Evolutionary conservation across 2,113 vertebrate species (phyloP).

Genomic region (Urocitellus parryii): DNA sequence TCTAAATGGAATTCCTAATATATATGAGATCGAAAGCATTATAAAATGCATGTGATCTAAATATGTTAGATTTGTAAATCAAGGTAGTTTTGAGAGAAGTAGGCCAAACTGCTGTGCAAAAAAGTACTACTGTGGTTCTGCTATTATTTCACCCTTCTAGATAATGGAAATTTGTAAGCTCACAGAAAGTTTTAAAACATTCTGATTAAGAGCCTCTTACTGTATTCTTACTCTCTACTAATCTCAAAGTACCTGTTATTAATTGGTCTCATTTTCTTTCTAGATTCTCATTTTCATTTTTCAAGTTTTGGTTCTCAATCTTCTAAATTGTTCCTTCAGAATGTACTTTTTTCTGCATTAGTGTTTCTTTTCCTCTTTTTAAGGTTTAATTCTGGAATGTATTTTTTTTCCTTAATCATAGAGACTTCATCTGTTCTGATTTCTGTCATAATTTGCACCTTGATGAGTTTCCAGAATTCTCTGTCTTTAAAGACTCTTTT

Average conservation of each 20-base stretch:
- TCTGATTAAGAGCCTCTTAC: neutral
- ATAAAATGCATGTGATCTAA: neutral
- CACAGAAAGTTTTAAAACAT: neutral
- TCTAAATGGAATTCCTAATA: conserved; percentile 37
- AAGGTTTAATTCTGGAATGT: neutral
- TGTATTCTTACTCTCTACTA: neutral
- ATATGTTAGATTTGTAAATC: conserved; percentile 2
- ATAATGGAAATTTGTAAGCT: neutral
- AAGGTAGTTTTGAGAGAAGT: conserved; percentile 45
- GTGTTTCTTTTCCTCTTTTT: neutral
- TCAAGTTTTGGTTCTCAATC: neutral
- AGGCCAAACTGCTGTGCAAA: neutral
- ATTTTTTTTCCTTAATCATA: neutral
- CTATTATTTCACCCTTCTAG: neutral
- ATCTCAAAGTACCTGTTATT: neutral
- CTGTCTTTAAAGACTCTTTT: neutral
- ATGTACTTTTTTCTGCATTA: neutral
- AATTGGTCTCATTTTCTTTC: neutral
- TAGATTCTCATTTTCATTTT: conserved; percentile 17
- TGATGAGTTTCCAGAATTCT: conserved; percentile 74
- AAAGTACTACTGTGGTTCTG: neutral
- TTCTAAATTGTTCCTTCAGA: conserved; percentile 67
- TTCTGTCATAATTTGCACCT: conserved; percentile 36
- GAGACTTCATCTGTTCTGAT: neutral
- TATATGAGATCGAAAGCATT: neutral